Conservation (phyloP, 2,888 invertebrate species). For the Dorcus parallelipipedus region DNA sequence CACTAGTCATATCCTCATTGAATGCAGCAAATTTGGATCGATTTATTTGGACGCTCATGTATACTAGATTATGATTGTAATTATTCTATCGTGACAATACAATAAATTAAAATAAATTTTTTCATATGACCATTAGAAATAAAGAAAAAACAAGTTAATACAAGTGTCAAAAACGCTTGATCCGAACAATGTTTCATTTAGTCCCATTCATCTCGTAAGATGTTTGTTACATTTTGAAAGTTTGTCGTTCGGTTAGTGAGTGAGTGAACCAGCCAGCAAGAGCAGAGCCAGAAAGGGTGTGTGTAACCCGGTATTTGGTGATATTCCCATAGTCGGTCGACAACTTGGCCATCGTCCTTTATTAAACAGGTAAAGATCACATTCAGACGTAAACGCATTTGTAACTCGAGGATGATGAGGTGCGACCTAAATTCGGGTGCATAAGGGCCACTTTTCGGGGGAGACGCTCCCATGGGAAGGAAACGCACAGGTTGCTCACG, state of each 20-base stretch:
- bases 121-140: too few relatives aligned
- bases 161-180: too few relatives aligned
- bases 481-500: conserved; percentile 29
- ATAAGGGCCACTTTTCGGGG: conserved; percentile 22
- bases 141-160: too few relatives aligned
- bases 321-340: conserved; percentile 3
- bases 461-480: conserved; percentile 23
- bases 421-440: conserved; percentile 1
- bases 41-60: too few relatives aligned
- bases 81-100: too few relatives aligned
- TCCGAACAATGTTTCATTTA: background rate
- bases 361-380: conserved; percentile 6
- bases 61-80: too few relatives aligned
- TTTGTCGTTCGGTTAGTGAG: background rate
- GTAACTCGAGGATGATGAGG: background rate
- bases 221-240: background rate
- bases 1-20: too few relatives aligned
- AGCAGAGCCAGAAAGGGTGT: background rate
- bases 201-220: background rate
- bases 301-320: conserved; percentile 4
- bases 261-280: background rate
- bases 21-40: too few relatives aligned
- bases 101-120: too few relatives aligned
- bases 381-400: conserved; percentile 4
- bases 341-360: conserved; percentile 1